These are phyloP conservation scores for Coregonus suidteri DNA, from an alignment of 2,797 vertebrate species.

Conservation along the genomic window DNA sequence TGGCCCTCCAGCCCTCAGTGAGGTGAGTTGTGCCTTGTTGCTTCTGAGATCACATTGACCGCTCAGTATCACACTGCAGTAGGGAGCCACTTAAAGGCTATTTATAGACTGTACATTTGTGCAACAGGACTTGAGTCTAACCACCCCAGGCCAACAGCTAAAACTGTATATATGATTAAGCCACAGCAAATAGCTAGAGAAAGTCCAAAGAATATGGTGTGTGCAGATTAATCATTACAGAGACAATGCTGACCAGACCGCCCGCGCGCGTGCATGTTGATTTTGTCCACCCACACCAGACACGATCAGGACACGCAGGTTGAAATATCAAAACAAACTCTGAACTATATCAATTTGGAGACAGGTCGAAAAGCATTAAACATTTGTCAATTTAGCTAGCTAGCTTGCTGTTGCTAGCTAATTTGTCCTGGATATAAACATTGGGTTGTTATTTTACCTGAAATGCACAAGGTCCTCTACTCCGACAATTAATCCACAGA, in stretches of 20 bases:
- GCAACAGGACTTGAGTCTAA: slow-evolving; percentile 58
- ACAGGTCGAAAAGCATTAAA: too few species aligned
- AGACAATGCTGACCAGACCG: not conserved
- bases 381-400: too few species aligned
- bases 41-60: slow-evolving; percentile 34
- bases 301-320: too few species aligned
- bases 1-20: slow-evolving; percentile 43
- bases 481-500: too few species aligned
- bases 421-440: too few species aligned
- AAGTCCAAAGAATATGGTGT: slow-evolving; percentile 17
- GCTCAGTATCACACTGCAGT: slow-evolving; percentile 39
- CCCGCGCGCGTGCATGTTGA: too few species aligned
- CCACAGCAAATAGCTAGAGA: slow-evolving; percentile 22
- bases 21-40: slow-evolving; percentile 65
- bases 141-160: slow-evolving; percentile 54
- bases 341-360: too few species aligned
- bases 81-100: slow-evolving; percentile 64
- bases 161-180: slow-evolving; percentile 42
- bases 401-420: too few species aligned
- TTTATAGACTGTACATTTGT: slow-evolving; percentile 74
- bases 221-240: slow-evolving; percentile 14
- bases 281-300: too few species aligned
- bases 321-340: too few species aligned
- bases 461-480: too few species aligned
- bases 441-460: too few species aligned